Evolutionary conservation across 2,888 invertebrate species (phyloP).

Genomic region (Antheraea assamensis): DNA sequence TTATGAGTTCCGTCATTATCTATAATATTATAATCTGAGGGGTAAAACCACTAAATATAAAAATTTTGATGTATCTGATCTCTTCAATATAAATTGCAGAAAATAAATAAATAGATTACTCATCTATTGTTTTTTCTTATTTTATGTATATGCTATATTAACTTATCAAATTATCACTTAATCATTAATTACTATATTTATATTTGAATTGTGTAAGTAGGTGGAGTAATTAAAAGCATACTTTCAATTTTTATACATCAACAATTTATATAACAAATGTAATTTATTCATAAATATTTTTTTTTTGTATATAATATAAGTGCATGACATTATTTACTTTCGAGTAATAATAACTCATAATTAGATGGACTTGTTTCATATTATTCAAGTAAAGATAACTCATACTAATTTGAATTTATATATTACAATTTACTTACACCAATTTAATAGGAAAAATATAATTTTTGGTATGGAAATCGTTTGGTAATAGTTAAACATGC

Average conservation of each 20-base stretch:
- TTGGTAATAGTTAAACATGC: not conserved
- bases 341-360: no score
- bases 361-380: no score
- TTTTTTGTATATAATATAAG: not conserved
- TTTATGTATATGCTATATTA: not conserved
- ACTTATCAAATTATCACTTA: not conserved
- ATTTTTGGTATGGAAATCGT: not conserved
- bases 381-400: not conserved
- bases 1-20: no score
- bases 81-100: no score
- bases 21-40: no score
- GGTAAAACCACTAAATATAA: no score
- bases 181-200: not conserved
- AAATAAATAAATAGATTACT: no score
- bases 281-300: not conserved
- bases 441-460: not conserved
- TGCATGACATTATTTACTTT: no score
- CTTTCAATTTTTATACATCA: not conserved
- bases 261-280: not conserved
- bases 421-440: not conserved
- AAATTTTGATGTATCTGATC: no score
- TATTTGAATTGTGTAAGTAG: not conserved
- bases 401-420: not conserved
- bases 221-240: not conserved
- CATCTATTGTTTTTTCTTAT: no score